Conservation (phyloP, 2,797 vertebrate species). For the Pagetopsis macropterus region DNA sequence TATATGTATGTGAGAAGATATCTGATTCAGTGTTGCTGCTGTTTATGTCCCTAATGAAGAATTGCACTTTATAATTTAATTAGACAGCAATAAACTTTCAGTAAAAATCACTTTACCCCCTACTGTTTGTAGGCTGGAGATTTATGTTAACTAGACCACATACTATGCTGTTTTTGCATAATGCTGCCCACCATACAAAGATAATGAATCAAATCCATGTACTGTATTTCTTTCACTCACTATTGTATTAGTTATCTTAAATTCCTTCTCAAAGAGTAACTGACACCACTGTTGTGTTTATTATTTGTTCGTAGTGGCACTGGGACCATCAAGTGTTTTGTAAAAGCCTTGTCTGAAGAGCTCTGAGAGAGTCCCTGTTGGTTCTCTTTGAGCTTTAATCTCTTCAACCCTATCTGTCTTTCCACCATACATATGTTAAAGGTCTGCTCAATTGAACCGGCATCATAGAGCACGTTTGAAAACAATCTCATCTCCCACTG, state of each 20-base stretch:
- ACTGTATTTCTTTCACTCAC: neutral
- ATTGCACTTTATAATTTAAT: conserved; percentile 15
- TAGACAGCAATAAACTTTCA: conserved; percentile 24
- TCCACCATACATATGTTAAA: conserved; percentile 43
- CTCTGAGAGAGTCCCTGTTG: conserved; percentile 11
- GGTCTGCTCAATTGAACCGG: conserved; percentile 53
- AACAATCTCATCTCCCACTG: conserved; percentile 34
- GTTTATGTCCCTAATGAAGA: neutral
- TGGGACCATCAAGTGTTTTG: conserved; percentile 24
- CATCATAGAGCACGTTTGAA: conserved; percentile 56
- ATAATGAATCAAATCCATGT: neutral
- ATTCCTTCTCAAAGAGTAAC: neutral
- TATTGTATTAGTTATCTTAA: neutral
- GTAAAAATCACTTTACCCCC: conserved; percentile 16
- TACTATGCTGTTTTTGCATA: conserved; percentile 11
- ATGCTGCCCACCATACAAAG: neutral
- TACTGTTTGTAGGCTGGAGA: neutral
- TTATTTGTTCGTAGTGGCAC: conserved; percentile 5
- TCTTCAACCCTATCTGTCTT: conserved; percentile 25
- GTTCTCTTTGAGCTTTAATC: conserved; percentile 42
- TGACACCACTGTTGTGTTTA: neutral
- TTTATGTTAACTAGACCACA: conserved; percentile 9
- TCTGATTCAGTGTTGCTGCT: neutral
- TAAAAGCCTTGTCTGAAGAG: conserved; percentile 9
- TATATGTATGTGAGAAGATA: no score